Base-by-base conservation (phyloP, 2,113 vertebrate genomes). In the Lycaon pictus region DNA sequence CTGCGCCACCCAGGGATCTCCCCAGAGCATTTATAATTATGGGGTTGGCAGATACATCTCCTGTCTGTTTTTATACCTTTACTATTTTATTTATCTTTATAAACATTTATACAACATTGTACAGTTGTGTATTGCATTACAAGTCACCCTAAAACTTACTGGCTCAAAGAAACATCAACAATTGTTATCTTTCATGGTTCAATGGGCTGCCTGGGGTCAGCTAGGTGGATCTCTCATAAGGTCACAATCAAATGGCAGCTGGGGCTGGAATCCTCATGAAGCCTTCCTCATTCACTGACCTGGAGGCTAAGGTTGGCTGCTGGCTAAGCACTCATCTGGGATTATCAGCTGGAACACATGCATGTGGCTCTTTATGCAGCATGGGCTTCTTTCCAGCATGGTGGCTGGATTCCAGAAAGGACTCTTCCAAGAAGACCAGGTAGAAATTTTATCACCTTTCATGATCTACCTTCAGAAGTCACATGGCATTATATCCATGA, bases 11-110 rank as follows among this genome's bases (percentile, higher is more conserved):
- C 37, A 37, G 37, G 37, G 37, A 37, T 37, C 37, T 3, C 37
- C 37, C 37, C 37, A 37, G 37, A 37, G n/a, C n/a, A 71, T 74
- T 93, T 96, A 37, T 22, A 55, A 71, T 35, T 55, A 63, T n/a
- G 23, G 37, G 82, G 27, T 79, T 48, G 71, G 48, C 77, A 95
- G 56, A 32, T 55, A 53, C 0, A 43, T 20, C 74, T 63, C 32
- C 51, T 71, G 19, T 37, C 60, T 84, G 53, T n/a, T 90, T 96
- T 93, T 63, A 29, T 62, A 62, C 55, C n/a, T 87, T 32, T 37
- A 35, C 23, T 80, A 48, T 56, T 48, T 90, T 25, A 88, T 74
- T 95, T 76, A n/a, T 83, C 62, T 90, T 71, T 88, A 71, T 81
- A 90, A 83, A 67, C 22, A 63, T 51, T 62, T 62, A 82, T 2